Evolutionary conservation across 2,797 vertebrate species (phyloP).

Genomic region (Apogon hyalosoma): DNA sequence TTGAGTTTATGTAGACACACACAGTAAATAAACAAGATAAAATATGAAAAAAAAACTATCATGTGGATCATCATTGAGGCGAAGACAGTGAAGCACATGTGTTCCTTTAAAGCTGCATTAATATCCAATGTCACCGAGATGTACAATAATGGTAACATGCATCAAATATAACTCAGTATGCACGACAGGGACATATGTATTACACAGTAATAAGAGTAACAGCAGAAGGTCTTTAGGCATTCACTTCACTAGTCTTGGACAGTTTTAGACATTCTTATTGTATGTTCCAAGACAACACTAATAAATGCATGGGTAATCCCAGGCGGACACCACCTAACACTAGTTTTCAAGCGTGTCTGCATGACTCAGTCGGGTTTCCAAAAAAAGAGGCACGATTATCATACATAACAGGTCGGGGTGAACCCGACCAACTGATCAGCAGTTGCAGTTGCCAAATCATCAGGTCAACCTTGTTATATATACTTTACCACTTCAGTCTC

Average conservation of each 20-base stretch:
- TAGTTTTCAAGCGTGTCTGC: not conserved
- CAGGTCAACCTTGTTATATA: too few species aligned
- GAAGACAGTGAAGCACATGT: not conserved
- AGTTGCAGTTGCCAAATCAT: not conserved
- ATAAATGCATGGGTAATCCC: too few species aligned
- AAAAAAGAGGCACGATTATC: slow-evolving; percentile 6
- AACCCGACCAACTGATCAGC: not conserved
- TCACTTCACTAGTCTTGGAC: not conserved
- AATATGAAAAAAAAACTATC: too few species aligned
- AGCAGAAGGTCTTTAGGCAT: not conserved
- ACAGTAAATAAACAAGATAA: too few species aligned
- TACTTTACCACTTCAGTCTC: too few species aligned
- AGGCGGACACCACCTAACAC: not conserved
- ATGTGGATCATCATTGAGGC: too few species aligned
- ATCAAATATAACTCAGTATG: not conserved
- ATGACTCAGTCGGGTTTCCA: slow-evolving; percentile 23
- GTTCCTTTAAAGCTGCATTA: not conserved
- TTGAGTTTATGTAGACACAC: too few species aligned
- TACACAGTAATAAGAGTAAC: not conserved
- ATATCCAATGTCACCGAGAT: too few species aligned
- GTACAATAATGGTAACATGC: not conserved
- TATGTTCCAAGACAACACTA: not conserved
- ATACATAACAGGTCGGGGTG: slow-evolving; percentile 4
- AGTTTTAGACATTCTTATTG: not conserved
- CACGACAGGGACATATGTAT: not conserved